phyloP scores from a whole-genome alignment of 1,140 invertebrate genomes.

The Trichonephila inaurata region DNA sequence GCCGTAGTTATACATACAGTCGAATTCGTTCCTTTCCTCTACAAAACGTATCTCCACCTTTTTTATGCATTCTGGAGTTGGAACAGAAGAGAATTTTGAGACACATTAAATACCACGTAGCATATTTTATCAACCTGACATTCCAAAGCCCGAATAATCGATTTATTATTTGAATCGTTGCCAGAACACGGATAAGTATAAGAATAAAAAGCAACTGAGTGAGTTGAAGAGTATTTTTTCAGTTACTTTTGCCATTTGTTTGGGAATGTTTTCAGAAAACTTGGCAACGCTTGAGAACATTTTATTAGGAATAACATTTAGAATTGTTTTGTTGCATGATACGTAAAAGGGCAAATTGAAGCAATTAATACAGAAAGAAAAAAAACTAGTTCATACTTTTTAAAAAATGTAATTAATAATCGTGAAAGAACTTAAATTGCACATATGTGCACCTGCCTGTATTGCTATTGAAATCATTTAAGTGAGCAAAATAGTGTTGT shows the following conservation, averaged over 20 bases:
- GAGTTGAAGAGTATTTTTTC: not conserved
- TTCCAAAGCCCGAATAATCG: constrained; percentile 55
- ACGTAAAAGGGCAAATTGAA: too few relatives aligned
- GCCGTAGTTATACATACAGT: not conserved
- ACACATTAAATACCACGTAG: not conserved
- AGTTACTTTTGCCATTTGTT: not conserved
- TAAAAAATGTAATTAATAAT: too few relatives aligned
- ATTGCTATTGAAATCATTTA: too few relatives aligned
- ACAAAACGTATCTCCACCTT: not conserved
- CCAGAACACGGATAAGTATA: constrained; percentile 2
- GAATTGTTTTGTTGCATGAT: too few relatives aligned
- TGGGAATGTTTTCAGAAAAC: constrained; percentile 4
- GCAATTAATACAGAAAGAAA: too few relatives aligned
- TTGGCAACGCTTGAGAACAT: not conserved
- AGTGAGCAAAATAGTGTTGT: too few relatives aligned
- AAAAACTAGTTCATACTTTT: too few relatives aligned
- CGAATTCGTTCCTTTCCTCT: not conserved
- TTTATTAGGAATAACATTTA: not conserved
- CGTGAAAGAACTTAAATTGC: too few relatives aligned
- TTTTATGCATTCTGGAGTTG: not conserved
- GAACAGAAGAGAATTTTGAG: constrained; percentile 1
- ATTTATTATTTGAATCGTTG: constrained; percentile 53
- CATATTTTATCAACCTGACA: constrained; percentile 44
- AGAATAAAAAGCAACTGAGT: not conserved
- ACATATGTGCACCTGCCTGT: too few relatives aligned